Evolutionary conservation across 2,888 invertebrate species (phyloP), one percentile per base, ranked within the genome.

Genomic region (Labia minor): DNA sequence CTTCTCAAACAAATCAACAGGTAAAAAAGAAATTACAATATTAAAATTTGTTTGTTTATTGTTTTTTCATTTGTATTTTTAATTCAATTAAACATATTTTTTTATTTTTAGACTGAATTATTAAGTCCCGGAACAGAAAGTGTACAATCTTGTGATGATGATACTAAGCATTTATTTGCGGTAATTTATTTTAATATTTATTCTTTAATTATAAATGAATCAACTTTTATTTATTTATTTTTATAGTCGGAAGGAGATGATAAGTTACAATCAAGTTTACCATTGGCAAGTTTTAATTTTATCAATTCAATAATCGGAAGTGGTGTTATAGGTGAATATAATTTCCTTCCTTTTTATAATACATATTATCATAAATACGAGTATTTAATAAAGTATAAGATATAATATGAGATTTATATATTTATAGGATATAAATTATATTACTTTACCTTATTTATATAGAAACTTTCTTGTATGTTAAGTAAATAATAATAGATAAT

Each of bases 271-370:
- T 68, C 62, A 64, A 68, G 88, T 69, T 78, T 88, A 71, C 86
- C 88, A 21, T 84, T 86, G 79, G 89, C 90, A 70, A 88, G 89
- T 77, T 91, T 91, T 78, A 92, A 92, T 81, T 91, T 90, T 77
- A 90, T 92, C 75, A 92, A 92, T 79, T 90, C 90, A 65, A 92
- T 92, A 75, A 87, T 92, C 70, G 92, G 92, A 68, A 90, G 90
- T 74, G 91, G 92, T 70, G 88, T 92, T 67, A 91, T 92, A 74
- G 91, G 91, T 86, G 77, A 78, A 78, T 71, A 65, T 61, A 21
- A 19, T 18, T 63, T 18, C 19, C 19, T 10, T 19, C 62, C 62
- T 19, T 19, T 11, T 16, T 10, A 62, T 62, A 11, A 62, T 16
- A n/a, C 6, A n/a, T n/a, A n/a, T n/a, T n/a, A n/a, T n/a, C n/a